A percentile compares a stretch with the other conserved stretches of the same genome.
These are phyloP conservation scores for Caretta caretta DNA, from an alignment of 2,113 vertebrate species.

Conservation along the genomic window DNA sequence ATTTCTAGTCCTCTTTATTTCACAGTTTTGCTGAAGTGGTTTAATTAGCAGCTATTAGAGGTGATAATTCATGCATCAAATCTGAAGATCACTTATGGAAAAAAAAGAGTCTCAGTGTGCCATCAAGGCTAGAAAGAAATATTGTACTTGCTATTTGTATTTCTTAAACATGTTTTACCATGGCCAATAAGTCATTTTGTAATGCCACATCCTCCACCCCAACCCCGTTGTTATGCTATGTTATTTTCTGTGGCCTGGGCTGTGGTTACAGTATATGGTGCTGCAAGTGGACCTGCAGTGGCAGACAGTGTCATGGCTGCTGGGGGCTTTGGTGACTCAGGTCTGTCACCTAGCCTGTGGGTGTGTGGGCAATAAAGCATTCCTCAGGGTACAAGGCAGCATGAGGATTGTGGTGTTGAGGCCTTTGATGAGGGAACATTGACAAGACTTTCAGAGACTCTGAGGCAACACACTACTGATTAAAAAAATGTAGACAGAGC, in stretches of 20 bases:
- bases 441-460: too few relatives aligned
- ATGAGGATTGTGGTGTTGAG: too few relatives aligned
- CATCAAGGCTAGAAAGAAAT: neutral
- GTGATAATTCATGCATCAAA: slow-evolving; percentile 74
- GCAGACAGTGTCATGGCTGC: too few relatives aligned
- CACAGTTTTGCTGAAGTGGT: slow-evolving; percentile 70
- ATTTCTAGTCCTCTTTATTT: slow-evolving; percentile 56
- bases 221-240: accelerated
- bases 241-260: neutral
- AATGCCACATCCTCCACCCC: neutral
- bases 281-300: too few relatives aligned
- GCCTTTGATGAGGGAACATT: too few relatives aligned
- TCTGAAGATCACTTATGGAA: slow-evolving; percentile 43
- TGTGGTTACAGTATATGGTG: neutral
- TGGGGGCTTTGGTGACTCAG: too few relatives aligned
- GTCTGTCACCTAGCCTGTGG: too few relatives aligned
- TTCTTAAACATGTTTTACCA: neutral
- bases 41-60: slow-evolving; percentile 79
- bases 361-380: too few relatives aligned
- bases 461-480: too few relatives aligned
- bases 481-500: too few relatives aligned
- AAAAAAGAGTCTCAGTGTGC: neutral
- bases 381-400: too few relatives aligned
- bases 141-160: slow-evolving; percentile 14
- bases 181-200: neutral